Evolutionary conservation across 2,888 invertebrate genomes (phyloP), one percentile per base, ranked within the genome.

Genomic region (Helicoverpa assulta): DNA sequence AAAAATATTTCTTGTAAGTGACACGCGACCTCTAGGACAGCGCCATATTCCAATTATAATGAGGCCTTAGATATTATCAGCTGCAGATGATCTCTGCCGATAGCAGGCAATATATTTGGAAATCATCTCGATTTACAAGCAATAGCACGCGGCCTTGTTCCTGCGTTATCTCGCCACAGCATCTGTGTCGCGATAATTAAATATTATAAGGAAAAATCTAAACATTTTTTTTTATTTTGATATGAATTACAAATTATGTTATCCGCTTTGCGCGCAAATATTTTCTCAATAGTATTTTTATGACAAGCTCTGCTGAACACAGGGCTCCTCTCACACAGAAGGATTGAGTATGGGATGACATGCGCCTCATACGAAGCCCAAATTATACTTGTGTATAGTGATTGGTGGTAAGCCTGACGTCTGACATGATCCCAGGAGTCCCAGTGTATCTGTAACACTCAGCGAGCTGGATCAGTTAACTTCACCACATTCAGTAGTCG

Each of bases 171-270:
- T 37, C 7, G 14, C 33, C 43, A 14, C 14, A 19, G 50, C 33
- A 57, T 58, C 61, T 62, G 10, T 10, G 57, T 40, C 68, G 10
- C 16, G 58, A 61, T 57, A 33, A 76, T 58, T 47, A 57, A 62
- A 43, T 40, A 19, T 16, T 18, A 43, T 6, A 29, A 59, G 60
- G 59, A 55, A 63, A 52, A 76, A 10, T 26, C 26, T 26, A 26
- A 26, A 26, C 26, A 26, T 26, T 26, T 26, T 26, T 26, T 29
- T 37, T 37, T 40, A 70, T 70, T 62, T 37, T 5, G 61, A 53
- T 56, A 75, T 57, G 51, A 69, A 61, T 69, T 8, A 58, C n/a
- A 53, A 3, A 54, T 50, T 33, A 8, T 33, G 33, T 26, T 26
- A 2, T n/a, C 19, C 19, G 70, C 52, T 59, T 43, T 76, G 61